Evolutionary conservation across 2,888 invertebrate genomes (phyloP).

Genomic region (Endotricha flammealis): DNA sequence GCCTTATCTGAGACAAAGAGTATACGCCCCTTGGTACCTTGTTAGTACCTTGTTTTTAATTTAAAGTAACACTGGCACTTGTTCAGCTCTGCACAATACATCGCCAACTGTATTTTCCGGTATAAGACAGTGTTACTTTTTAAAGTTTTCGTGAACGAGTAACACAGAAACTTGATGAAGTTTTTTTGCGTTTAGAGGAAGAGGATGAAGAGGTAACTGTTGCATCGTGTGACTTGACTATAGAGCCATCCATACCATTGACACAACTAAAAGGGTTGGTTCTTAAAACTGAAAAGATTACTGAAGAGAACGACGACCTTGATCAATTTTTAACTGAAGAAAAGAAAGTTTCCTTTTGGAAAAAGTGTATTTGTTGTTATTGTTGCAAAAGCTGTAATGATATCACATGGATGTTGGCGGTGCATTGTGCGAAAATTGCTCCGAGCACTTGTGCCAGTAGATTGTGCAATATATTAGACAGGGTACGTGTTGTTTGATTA

Average conservation of each 20-base stretch:
- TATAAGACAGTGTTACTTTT: constrained; percentile 53
- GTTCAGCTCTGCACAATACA: constrained; percentile 44
- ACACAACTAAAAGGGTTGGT: constrained; percentile 45
- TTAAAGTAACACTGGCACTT: constrained; percentile 50
- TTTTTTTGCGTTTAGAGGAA: constrained; percentile 23
- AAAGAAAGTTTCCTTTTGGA: constrained; percentile 33
- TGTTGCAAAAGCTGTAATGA: constrained; percentile 37
- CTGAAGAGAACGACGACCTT: constrained; percentile 27
- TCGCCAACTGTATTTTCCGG: constrained; percentile 25
- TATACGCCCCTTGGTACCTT: too few species aligned
- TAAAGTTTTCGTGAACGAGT: not conserved
- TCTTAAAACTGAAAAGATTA: constrained; percentile 33
- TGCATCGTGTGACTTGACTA: constrained; percentile 52
- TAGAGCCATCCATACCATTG: constrained; percentile 27
- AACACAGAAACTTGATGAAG: not conserved
- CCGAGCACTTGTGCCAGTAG: constrained; percentile 38
- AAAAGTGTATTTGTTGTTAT: constrained; percentile 41
- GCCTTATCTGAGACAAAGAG: too few species aligned
- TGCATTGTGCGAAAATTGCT: constrained; percentile 53
- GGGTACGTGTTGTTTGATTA: constrained; percentile 45
- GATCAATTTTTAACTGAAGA: constrained; percentile 20
- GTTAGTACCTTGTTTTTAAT: constrained; percentile 18
- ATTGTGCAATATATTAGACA: constrained; percentile 44
- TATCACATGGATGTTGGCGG: constrained; percentile 49
- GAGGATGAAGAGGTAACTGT: constrained; percentile 52